These are phyloP conservation scores for Desoria tigrina DNA, from an alignment of 2,888 invertebrate genomes.

Conservation along the genomic window DNA sequence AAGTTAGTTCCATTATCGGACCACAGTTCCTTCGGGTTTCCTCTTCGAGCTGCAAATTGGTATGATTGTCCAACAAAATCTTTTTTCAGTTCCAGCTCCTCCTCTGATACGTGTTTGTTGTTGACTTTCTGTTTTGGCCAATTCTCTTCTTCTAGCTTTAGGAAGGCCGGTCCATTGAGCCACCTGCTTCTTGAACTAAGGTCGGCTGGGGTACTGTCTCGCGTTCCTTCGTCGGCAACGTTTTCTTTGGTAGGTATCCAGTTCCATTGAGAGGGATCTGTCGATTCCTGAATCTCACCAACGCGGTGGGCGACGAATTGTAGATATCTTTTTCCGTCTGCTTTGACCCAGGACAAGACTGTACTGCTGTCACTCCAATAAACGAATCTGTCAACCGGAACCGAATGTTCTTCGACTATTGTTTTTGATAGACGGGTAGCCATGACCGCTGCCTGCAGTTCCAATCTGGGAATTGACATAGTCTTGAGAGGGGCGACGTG, in stretches of 20 bases:
- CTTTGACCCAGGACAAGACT: conserved; percentile 43
- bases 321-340: conserved; percentile 27
- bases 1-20: conserved; percentile 25
- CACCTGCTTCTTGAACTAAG: conserved; percentile 31
- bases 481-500: conserved; percentile 42
- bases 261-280: conserved; percentile 32
- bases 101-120: too few relatives aligned
- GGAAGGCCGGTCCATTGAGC: conserved; percentile 49
- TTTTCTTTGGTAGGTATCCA: conserved; percentile 48
- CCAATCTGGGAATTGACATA: conserved; percentile 43
- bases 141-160: conserved; percentile 16
- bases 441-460: conserved; percentile 48
- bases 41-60: conserved; percentile 5
- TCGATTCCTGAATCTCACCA: conserved; percentile 38
- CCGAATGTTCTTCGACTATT: neutral
- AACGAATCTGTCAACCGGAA: neutral
- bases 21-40: neutral
- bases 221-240: conserved; percentile 47
- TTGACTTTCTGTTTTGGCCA: conserved; percentile 40
- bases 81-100: neutral
- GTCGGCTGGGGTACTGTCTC: conserved; percentile 20
- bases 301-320: conserved; percentile 44
- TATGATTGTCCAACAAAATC: neutral
- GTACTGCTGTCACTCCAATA: conserved; percentile 43
- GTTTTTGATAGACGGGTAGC: conserved; percentile 24